Percentiles rank a stretch among this genome's conserved stretches.
phyloP scores from a whole-genome alignment of 2,797 vertebrate genomes.

The Staurois parvus region DNA sequence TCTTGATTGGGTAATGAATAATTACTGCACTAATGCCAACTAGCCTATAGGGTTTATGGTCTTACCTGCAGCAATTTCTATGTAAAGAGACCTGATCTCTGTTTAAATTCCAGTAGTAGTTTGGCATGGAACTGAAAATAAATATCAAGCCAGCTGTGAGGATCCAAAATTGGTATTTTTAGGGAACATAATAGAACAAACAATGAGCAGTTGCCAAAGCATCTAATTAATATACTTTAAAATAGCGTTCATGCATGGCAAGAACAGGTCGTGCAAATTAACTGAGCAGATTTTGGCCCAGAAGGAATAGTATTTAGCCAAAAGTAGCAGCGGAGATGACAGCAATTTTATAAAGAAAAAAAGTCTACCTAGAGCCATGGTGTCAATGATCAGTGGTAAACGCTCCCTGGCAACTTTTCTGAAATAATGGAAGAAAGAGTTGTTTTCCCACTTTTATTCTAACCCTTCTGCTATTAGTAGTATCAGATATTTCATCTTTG shows the following conservation, averaged over 20 bases:
- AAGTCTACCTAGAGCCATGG: neutral
- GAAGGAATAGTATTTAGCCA: conserved; percentile 6
- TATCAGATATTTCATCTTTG: neutral
- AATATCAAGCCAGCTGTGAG: conserved; percentile 1
- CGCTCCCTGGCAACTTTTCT: neutral
- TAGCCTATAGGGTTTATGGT: neutral
- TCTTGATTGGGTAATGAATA: neutral
- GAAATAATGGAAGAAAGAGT: neutral
- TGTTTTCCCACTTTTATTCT: neutral
- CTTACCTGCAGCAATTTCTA: neutral
- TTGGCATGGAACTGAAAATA: conserved; percentile 7
- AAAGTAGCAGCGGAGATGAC: conserved; percentile 16
- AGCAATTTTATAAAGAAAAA: neutral
- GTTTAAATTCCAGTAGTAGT: neutral
- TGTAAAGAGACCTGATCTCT: neutral
- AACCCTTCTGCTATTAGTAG: neutral
- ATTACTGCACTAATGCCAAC: neutral
- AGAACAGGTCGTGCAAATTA: conserved; percentile 40
- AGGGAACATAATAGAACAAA: conserved; percentile 13
- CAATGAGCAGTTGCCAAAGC: conserved; percentile 5
- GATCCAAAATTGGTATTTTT: conserved; percentile 32
- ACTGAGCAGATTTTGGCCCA: conserved; percentile 22
- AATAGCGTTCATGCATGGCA: conserved; percentile 23
- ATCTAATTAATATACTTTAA: conserved; percentile 17
- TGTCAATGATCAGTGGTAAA: neutral